These are phyloP conservation scores for Molothrus ater DNA, from an alignment of 2,797 vertebrate species.

Conservation along the genomic window DNA sequence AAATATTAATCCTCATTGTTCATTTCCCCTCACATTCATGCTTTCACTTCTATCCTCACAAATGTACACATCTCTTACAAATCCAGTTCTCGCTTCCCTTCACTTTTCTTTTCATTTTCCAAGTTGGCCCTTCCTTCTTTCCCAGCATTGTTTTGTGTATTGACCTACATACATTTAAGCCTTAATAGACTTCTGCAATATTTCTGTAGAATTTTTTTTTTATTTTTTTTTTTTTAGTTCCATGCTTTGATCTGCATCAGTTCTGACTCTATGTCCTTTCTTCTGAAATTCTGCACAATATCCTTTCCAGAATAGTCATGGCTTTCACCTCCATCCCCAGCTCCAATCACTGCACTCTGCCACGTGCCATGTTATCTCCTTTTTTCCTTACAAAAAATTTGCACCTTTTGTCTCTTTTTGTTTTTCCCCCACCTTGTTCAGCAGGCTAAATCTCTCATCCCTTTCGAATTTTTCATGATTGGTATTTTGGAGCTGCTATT, in stretches of 20 bases:
- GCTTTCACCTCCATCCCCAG: background rate
- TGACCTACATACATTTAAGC: background rate
- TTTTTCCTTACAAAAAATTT: background rate
- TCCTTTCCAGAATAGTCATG: background rate
- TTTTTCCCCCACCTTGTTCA: background rate
- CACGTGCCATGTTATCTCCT: accelerated
- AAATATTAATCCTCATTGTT: background rate
- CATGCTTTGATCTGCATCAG: background rate
- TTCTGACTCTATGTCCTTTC: background rate
- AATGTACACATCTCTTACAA: background rate
- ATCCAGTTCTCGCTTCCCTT: background rate
- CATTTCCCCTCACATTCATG: background rate
- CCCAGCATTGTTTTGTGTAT: background rate
- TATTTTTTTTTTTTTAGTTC: background rate
- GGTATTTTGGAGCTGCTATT: background rate
- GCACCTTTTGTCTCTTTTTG: background rate
- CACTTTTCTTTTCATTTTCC: background rate
- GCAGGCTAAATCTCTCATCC: background rate
- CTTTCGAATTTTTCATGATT: background rate
- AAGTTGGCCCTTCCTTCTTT: background rate
- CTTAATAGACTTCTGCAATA: background rate
- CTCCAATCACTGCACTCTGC: background rate
- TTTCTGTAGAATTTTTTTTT: background rate
- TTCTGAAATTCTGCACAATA: background rate
- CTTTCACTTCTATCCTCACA: background rate